These are phyloP conservation scores for Oplegnathus fasciatus DNA, from an alignment of 2,113 vertebrate species.

Conservation along the genomic window DNA sequence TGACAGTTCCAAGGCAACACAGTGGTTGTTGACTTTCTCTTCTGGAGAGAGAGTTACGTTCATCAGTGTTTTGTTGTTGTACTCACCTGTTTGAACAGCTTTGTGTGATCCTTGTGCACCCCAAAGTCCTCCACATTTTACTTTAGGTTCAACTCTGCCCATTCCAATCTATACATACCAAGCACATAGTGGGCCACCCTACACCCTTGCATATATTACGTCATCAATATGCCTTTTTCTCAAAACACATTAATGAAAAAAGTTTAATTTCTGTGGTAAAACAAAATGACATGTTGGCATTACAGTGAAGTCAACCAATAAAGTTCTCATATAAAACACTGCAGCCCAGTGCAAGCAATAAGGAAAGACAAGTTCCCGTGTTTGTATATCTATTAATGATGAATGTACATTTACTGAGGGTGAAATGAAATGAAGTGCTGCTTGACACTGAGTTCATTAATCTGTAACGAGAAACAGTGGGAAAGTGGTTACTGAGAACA, in stretches of 20 bases:
- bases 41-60: too few species aligned
- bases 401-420: slow-evolving; percentile 67
- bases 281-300: background rate
- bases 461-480: slow-evolving; percentile 69
- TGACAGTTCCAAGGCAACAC: too few species aligned
- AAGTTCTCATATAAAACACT: background rate
- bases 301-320: slow-evolving; percentile 25
- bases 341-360: slow-evolving; percentile 19
- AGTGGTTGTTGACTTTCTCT: too few species aligned
- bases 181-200: too few species aligned
- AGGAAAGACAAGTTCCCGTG: slow-evolving; percentile 42
- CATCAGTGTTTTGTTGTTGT: too few species aligned
- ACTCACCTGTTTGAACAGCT: too few species aligned
- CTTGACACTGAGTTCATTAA: slow-evolving; percentile 79
- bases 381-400: slow-evolving; percentile 75
- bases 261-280: background rate
- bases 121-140: too few species aligned
- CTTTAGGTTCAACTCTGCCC: too few species aligned
- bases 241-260: background rate
- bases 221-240: slow-evolving; percentile 8
- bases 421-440: slow-evolving; percentile 68
- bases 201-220: background rate
- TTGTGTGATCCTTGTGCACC: too few species aligned
- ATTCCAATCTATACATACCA: too few species aligned
- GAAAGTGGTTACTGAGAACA: slow-evolving; percentile 76